Evolutionary conservation across 1,140 invertebrate genomes (phyloP), one percentile per base, ranked within the genome.

Genomic region (Polypedilum vanderplanki): DNA sequence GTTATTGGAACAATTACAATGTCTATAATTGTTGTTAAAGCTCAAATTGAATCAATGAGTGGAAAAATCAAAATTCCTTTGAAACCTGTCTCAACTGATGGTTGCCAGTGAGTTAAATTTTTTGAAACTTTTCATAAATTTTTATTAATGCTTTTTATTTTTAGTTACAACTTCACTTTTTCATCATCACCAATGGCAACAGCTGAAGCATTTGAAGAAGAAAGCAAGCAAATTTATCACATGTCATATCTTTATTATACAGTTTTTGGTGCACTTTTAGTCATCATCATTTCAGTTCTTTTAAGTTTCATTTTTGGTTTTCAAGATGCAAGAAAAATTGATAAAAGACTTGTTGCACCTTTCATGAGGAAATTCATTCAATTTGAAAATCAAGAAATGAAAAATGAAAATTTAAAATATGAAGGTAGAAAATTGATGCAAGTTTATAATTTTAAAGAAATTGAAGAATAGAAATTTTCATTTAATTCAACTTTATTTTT

Each of bases 21-120:
- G 41, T 90, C 94, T 83, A 87, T 90, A 76, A 97, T 93, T 93
- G 86, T 97, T 46, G 92, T 95, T 20, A 90, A 92, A 9, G 89
- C 91, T 0, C 91, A 95, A 81, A 81, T 90, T 5, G 88, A 90
- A 1, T 89, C 92, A 73, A 87, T 88, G 0, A 83, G 81, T 18
- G 88, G 88, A 1, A 80, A 84, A 76, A 75, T 87, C 41, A 87
- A 80, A n/a, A 89, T 88, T 77, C 83, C 85, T 2, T 85, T 87
- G 73, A 91, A 90, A 80, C 85, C 87, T 0, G 84, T 90, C 22
- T 89, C 86, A 5, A 89, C 87, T 0, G 85, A 88, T 41, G 91
- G 90, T 15, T 95, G 93, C 79, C 87, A 86, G 90, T 79, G 81
- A 87, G 70, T 86, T 87, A 74, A 93, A 92, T 78, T 83, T n/a